Base-by-base conservation (phyloP, 2,888 invertebrate species). In the Sarcophaga subvicina region DNA sequence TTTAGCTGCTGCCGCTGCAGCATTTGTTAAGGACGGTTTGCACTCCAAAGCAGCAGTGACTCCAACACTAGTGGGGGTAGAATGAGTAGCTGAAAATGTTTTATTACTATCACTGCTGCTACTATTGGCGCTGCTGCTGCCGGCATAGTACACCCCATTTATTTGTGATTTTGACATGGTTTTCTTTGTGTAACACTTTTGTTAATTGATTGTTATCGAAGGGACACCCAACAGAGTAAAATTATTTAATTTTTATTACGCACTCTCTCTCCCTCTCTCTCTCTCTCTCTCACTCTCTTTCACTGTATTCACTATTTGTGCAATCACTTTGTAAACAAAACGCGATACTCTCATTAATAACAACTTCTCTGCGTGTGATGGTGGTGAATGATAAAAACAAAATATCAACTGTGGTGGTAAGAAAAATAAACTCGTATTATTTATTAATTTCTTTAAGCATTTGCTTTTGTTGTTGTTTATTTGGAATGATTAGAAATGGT, bases 21-120 rank as follows among this genome's bases (percentile, higher is more conserved):
- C 89, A 88, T 89, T 89, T 82, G 88, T 87, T n/a, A 83, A 62
- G 3, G 89, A 89, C 2, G 89, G 88, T 62, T 76, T 88, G 45
- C 89, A 89, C 14, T 88, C 87, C 20, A 89, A 27, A 22, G 89
- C 89, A 14, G 88, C 73, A 27, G 89, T 85, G 14, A 71, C 80
- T 6, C 71, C 81, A 78, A 47, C 77, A 47, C 22, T 27, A 69
- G 25, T 80, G 25, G 69, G 60, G 63, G 45, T 80, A 37, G 80
- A 79, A 76, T 80, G 73, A 49, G 60, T 66, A 54, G 72, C 72
- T 69, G 72, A 76, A 20, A 59, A 22, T 25, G 22, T 49, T n/a
- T 75, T 79, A 27, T 63, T 79, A n/a, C 63, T 71, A 45, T 63
- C 47, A 10, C n/a, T 80, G 47, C 59, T 75, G 27, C 5, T 45